phyloP scores from a whole-genome alignment of 2,797 vertebrate genomes.

The Cuculus canorus region DNA sequence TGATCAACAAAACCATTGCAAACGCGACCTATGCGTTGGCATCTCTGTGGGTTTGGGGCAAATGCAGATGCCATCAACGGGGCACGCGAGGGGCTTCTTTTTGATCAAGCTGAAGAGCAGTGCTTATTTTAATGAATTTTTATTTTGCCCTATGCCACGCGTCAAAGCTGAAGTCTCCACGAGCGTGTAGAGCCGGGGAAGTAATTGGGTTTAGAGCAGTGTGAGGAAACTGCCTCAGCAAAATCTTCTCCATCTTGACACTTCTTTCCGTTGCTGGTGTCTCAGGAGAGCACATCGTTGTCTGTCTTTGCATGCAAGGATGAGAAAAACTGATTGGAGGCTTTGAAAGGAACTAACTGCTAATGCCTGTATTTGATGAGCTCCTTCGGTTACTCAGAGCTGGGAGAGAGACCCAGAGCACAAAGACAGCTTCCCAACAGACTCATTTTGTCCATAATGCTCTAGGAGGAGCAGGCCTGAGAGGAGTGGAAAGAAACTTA shows the following conservation, averaged over 20 bases:
- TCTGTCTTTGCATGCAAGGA: neutral
- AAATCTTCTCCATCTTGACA: conserved; percentile 14
- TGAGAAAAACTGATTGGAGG: neutral
- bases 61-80: neutral
- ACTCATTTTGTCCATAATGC: neutral
- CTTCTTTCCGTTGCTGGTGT: neutral
- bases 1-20: neutral
- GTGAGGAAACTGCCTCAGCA: conserved; percentile 38
- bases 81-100: neutral
- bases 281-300: neutral
- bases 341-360: neutral
- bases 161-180: neutral
- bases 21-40: neutral
- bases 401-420: neutral
- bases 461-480: neutral
- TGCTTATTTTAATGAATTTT: neutral
- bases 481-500: neutral
- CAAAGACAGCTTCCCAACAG: neutral
- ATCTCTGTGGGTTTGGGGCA: neutral
- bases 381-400: neutral
- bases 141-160: neutral
- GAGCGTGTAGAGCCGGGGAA: neutral
- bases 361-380: neutral
- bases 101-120: neutral
- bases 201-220: neutral